Conservation (phyloP, 2,888 invertebrate species). For the Masnerella sp. region DNA sequence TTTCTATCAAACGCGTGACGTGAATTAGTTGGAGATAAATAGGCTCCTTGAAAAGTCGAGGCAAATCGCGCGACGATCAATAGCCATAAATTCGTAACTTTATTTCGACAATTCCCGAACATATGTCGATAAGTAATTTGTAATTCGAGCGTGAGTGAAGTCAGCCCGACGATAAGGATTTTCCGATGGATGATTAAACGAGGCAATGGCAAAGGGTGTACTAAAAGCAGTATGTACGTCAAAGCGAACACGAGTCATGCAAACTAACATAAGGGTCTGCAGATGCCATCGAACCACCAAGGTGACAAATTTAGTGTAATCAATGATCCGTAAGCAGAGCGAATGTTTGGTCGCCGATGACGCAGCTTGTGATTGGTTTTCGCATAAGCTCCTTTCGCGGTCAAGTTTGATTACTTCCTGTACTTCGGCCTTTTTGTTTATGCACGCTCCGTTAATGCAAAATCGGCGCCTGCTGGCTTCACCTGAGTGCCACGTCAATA, state of each 20-base stretch:
- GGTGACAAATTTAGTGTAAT: conserved; percentile 59
- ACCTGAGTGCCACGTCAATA: no score
- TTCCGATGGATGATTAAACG: conserved; percentile 57
- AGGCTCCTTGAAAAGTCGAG: no score
- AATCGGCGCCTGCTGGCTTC: no score
- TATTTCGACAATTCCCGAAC: conserved; percentile 21
- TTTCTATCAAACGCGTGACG: no score
- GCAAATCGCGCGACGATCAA: no score
- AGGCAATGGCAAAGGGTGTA: conserved; percentile 48
- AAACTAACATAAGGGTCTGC: conserved; percentile 53
- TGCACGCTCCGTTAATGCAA: conserved; percentile 41
- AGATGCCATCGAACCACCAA: conserved; percentile 56
- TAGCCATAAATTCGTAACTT: conserved; percentile 18
- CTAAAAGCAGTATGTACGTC: conserved; percentile 48
- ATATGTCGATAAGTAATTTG: conserved; percentile 40
- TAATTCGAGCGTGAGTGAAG: conserved; percentile 38
- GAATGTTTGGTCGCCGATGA: conserved; percentile 50
- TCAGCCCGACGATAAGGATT: conserved; percentile 48
- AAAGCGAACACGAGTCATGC: conserved; percentile 59
- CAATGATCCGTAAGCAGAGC: conserved; percentile 55
- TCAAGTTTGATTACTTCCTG: conserved; percentile 57
- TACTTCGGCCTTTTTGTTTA: conserved; percentile 48
- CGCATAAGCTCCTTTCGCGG: conserved; percentile 55
- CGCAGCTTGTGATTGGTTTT: conserved; percentile 57
- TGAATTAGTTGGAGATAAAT: no score